phyloP scores from a whole-genome alignment of 2,113 vertebrate species.

The Cacatua alba region DNA sequence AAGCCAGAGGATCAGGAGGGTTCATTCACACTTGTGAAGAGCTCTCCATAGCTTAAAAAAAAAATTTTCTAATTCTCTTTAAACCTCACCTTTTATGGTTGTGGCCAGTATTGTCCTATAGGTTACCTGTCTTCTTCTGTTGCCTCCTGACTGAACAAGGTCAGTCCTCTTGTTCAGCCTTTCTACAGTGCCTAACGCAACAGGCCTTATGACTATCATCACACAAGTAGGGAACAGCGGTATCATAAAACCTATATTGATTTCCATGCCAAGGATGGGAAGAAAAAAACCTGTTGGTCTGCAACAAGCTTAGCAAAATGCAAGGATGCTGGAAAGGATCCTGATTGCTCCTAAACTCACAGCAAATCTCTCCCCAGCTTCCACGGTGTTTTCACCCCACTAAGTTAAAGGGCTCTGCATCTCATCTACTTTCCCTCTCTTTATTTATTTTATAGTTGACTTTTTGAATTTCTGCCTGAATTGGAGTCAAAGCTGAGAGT shows the following conservation, averaged over 20 bases:
- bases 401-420: slow-evolving; percentile 12
- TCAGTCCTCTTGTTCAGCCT: not conserved
- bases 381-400: not conserved
- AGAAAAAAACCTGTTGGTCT: not conserved
- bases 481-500: not conserved
- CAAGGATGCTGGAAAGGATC: not conserved
- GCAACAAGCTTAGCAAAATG: not conserved
- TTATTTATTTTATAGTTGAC: slow-evolving; percentile 47
- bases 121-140: not conserved
- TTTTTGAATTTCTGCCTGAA: slow-evolving; percentile 46
- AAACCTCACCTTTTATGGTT: not conserved
- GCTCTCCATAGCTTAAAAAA: not conserved
- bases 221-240: not conserved
- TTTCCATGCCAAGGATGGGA: not conserved
- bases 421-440: slow-evolving; percentile 21
- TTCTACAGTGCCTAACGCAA: not conserved
- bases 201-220: not conserved
- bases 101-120: not conserved
- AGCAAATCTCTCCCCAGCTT: not conserved
- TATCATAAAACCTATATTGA: not conserved
- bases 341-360: not conserved
- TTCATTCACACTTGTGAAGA: not conserved
- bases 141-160: not conserved
- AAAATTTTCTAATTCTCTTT: not conserved
- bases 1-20: too few species aligned